A percentile compares a stretch with the other conserved stretches of the same genome.
These are phyloP conservation scores for Urocitellus parryii DNA, from an alignment of 2,113 vertebrate genomes.

Conservation along the genomic window DNA sequence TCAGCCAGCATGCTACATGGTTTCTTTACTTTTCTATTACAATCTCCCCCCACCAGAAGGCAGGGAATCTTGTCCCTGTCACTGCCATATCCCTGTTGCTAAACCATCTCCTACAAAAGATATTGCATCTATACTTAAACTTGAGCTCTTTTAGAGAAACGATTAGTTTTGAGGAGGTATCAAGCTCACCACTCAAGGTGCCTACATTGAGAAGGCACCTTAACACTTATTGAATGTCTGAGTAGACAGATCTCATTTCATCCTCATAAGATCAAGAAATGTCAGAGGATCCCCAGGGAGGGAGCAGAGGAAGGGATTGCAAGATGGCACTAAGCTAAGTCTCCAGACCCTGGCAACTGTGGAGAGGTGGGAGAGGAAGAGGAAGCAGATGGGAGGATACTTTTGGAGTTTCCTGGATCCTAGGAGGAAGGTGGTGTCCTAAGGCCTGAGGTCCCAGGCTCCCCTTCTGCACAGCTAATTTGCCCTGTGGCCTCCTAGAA, in stretches of 20 bases:
- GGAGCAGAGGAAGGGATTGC: background rate
- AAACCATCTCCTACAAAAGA: too few relatives aligned
- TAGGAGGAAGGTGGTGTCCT: background rate
- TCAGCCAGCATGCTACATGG: fast-evolving
- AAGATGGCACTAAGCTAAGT: background rate
- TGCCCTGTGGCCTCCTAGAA: background rate
- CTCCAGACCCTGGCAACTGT: too few relatives aligned
- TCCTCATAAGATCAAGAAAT: background rate
- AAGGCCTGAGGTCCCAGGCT: background rate
- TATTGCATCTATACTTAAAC: too few relatives aligned
- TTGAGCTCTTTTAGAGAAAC: too few relatives aligned
- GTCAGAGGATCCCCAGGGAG: too few relatives aligned
- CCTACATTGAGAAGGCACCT: too few relatives aligned
- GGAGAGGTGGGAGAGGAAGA: background rate
- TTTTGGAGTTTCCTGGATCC: background rate
- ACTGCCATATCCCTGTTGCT: background rate
- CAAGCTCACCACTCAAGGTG: too few relatives aligned
- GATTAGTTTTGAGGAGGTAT: too few relatives aligned
- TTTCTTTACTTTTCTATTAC: background rate
- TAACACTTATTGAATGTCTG: background rate
- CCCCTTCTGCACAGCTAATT: fast-evolving
- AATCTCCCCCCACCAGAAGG: background rate
- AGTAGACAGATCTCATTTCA: background rate
- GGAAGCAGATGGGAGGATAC: background rate
- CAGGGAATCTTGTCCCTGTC: background rate